These are phyloP conservation scores for Drosophila simulans DNA, from an alignment of 1,140 invertebrate genomes.

Conservation along the genomic window DNA sequence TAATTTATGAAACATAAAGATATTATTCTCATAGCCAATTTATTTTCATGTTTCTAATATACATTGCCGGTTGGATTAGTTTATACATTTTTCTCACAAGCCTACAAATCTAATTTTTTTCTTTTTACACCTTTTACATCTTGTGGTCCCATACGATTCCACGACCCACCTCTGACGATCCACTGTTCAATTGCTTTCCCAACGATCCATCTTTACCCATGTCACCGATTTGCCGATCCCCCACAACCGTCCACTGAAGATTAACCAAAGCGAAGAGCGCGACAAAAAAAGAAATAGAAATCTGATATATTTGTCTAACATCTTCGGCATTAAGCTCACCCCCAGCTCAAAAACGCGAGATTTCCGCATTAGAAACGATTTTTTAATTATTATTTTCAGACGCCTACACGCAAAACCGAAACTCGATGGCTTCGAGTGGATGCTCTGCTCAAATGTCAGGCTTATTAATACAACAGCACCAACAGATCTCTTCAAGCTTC, in stretches of 20 bases:
- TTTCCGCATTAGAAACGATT: constrained; percentile 77
- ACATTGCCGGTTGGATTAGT: too few relatives aligned
- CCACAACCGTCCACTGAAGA: constrained; percentile 10
- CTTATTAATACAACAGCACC: constrained; percentile 66
- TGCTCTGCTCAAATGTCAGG: constrained; percentile 74
- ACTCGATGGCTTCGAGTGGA: constrained; percentile 43
- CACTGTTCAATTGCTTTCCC: constrained; percentile 27
- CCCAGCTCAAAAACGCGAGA: constrained; percentile 45
- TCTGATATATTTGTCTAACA: constrained; percentile 80
- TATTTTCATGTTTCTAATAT: background rate
- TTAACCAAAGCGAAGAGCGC: constrained; percentile 33
- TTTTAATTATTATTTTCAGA: constrained; percentile 81
- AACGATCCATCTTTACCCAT: constrained; percentile 45
- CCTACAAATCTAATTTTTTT: too few relatives aligned
- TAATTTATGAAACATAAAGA: constrained; percentile 1
- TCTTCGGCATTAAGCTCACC: constrained; percentile 74
- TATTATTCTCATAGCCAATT: background rate
- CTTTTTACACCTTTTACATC: background rate
- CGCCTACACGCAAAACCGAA: constrained; percentile 60
- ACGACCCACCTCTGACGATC: background rate
- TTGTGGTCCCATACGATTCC: background rate
- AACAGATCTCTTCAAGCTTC: constrained; percentile 25
- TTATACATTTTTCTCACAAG: too few relatives aligned
- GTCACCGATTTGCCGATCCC: constrained; percentile 29
- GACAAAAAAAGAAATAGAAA: constrained; percentile 67